Conservation (phyloP, 2,888 invertebrate species). For the Sphinx pinastri region DNA sequence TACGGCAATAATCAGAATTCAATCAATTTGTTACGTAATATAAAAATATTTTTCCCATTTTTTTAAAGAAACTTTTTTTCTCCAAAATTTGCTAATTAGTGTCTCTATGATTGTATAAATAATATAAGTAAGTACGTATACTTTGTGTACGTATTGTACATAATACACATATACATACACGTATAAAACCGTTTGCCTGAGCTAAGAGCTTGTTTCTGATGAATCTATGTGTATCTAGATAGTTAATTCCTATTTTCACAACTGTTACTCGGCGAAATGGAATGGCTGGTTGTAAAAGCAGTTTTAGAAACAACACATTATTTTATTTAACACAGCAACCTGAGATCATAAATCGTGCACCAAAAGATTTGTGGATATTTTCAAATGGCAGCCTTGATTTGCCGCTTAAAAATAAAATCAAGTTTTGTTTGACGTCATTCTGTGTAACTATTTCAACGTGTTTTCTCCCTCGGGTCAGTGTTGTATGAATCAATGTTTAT, state of each 20-base stretch:
- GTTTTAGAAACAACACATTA: constrained; percentile 18
- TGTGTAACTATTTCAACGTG: constrained; percentile 63
- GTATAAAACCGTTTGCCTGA: not conserved
- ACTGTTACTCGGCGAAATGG: constrained; percentile 9
- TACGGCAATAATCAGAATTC: too few relatives aligned
- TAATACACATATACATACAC: not conserved
- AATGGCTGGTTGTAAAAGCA: constrained; percentile 20
- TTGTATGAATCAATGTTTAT: constrained; percentile 75
- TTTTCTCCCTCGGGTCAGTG: constrained; percentile 52
- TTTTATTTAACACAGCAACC: constrained; percentile 32
- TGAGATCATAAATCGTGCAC: constrained; percentile 40
- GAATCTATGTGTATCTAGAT: not conserved
- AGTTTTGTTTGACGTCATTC: constrained; percentile 70
- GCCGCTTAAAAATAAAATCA: constrained; percentile 57
- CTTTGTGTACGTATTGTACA: not conserved
- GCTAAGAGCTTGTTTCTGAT: constrained; percentile 1
- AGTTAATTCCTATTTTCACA: constrained; percentile 14
- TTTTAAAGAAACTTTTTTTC: too few relatives aligned
- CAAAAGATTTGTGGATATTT: constrained; percentile 42
- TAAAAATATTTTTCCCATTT: too few relatives aligned
- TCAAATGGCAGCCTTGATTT: constrained; percentile 48
- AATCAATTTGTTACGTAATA: too few relatives aligned
- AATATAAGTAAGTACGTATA: not conserved
- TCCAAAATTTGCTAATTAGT: too few relatives aligned
- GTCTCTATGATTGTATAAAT: too few relatives aligned